Base-by-base conservation (phyloP, 2,797 vertebrate genomes). In the Meda fulgida region DNA sequence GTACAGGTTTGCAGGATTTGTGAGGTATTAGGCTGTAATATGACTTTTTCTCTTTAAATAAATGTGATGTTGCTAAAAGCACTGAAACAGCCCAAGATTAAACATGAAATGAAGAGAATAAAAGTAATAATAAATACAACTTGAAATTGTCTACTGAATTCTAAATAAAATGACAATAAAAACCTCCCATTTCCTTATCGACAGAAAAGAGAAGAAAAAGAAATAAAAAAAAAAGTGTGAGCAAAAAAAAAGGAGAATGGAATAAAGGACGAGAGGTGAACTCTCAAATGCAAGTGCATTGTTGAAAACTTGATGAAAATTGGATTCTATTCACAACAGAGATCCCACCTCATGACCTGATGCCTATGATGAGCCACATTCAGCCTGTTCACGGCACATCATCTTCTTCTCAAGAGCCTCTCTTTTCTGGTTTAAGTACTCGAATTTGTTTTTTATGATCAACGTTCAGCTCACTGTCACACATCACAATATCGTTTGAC, bases 91-190 rank as follows among this genome's bases (percentile, higher is more conserved):
- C 87, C 87, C 83, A 87, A 85, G 88, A 85, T 84, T 67, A 53
- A 88, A 90, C 90, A 88, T 53, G 80, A 89, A 82, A 92, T 88
- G 86, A 90, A 83, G 80, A 89, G 84, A 89, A 88, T 83, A 60
- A 77, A 86, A 53, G 43, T 65, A 78, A 84, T 81, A 92, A 93
- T 92, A 92, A 93, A 93, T 92, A 93, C 87, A 89, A 93, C 89
- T 80, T 91, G 89, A 84, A 90, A 89, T 87, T 87, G 81, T 88
- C 90, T 86, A 92, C 89, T 91, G 85, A 93, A 83, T 85, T 83
- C 80, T 80, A 75, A 90, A 85, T 89, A 92, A 78, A 81, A 80
- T 21, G 82, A 84, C 60, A 83, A 82, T 77, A 60, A 88, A 65
- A 87, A 89, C 67, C 84, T 89, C 82, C 89, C 87, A 80, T 85